Evolutionary conservation across 2,113 vertebrate species (phyloP), one percentile per base, ranked within the genome.

Genomic region (Pontoporia blainvillei): DNA sequence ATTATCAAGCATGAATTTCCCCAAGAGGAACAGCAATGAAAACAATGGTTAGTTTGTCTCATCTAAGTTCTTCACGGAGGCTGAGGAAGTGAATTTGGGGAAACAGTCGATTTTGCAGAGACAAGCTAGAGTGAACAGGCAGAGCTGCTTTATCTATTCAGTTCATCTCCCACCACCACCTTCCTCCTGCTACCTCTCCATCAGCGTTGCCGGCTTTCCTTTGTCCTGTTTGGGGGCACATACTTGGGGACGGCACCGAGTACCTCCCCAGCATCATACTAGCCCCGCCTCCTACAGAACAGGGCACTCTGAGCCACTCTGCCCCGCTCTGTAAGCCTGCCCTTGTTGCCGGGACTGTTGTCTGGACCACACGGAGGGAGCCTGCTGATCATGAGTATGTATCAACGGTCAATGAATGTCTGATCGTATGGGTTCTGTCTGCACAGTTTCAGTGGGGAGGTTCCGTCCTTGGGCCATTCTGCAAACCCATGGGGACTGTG

Each of bases 321-420:
- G 14, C 6, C 86, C 87, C 11, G 11, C 39, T 54, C 79, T 11
- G 84, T n/a, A 3, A 54, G 20, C 14, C 36, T 29, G 20, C 0
- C 20, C 67, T 31, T 27, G 67, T 18, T 44, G 44, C 5, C 14
- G 36, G 6, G 15, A 52, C 12, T 54, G 11, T 5, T 20, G 69
- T 27, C 29, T 36, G 15, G 29, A 71, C 0, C 1, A 27, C 49
- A 2, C 3, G 12, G 3, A 90, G n/a, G 3, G 25, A 18, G 1
- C 4, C 2, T 1, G 3, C 3, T 21, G 20, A 11, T 8, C 1
- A 27, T 6, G 1, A 0, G 41, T 1, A 34, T 21, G 0, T 13
- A 54, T 11, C 23, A 11, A 64, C 4, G 13, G 17, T 13, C 57
- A 46, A 10, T 0, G 1, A 27, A 17, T 2, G 18, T 18, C 44